Evolutionary conservation across 2,113 vertebrate species (phyloP), one percentile per base, ranked within the genome.

Genomic region (Grallaria varia): DNA sequence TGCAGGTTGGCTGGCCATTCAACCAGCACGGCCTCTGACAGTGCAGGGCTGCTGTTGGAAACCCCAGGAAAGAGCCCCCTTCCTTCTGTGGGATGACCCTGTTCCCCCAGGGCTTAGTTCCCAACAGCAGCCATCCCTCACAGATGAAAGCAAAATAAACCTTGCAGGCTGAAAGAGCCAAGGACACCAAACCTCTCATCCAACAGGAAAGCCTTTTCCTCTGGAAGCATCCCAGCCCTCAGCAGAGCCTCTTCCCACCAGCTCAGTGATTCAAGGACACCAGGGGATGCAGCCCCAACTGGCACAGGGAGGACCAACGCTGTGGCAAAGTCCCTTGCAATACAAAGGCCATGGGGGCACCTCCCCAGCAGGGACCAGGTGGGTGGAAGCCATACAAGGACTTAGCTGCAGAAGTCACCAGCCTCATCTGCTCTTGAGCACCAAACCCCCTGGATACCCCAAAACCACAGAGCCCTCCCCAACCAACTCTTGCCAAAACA

Each of bases 291-390:
- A 15, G 8, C 52, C 52, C 79, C 28, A 40, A 25, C 80, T 55
- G 42, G 52, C 22, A 42, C 39, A 63, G 12, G 3, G 18, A 44
- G 12, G 21, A 45, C 5, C 27, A 27, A 4, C 0, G 3, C 39
- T 21, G 25, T 6, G 47, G 63, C 69, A 62, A 45, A 24, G 15
- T 22, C 42, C 39, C 0, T 0, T 2, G 24, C 2, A 4, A 3
- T 16, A 21, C 3, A 24, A 11, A 0, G 2, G 37, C 47, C 40
- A 10, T 4, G 4, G 4, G 11, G 4, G 8, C 22, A 19, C 10
- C 37, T 45, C 35, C 21, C 27, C 49, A 9, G 4, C 45, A 25
- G 49, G 9, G 6, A 9, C 9, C 12, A 14, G 24, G 4, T 0
- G 5, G 18, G 33, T 25, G 27, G n/a, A 16, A 80, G 28, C 24